A percentile compares a stretch with the other conserved stretches of the same genome.
phyloP scores from a whole-genome alignment of 2,113 vertebrate species.

The Zosterops japonicus region DNA sequence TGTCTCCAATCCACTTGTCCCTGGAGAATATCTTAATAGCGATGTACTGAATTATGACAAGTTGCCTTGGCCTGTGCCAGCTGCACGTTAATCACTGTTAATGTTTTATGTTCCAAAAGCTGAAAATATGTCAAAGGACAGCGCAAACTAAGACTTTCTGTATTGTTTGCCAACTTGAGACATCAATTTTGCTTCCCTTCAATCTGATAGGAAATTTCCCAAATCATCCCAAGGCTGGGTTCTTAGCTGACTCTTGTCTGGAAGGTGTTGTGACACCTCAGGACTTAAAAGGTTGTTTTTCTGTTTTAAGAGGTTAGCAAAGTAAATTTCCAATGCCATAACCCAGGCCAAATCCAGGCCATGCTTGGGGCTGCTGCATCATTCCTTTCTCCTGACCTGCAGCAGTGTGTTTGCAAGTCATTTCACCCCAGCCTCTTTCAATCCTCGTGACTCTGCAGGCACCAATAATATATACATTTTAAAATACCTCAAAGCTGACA shows the following conservation, averaged over 20 bases:
- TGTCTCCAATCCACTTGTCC: not conserved
- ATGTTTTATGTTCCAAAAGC: not conserved
- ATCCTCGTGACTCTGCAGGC: not conserved
- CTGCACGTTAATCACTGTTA: not conserved
- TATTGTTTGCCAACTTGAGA: not conserved
- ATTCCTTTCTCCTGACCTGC: not conserved
- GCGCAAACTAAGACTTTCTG: not conserved
- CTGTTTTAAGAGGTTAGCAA: not conserved
- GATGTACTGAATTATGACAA: not conserved
- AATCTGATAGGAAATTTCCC: not conserved
- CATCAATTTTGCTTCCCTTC: not conserved
- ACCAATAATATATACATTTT: not conserved
- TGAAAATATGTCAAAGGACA: conserved; percentile 27
- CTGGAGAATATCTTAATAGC: not conserved
- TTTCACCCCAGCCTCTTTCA: not conserved
- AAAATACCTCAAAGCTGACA: not conserved
- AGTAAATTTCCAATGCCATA: not conserved
- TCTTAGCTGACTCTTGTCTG: not conserved
- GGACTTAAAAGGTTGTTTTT: not conserved
- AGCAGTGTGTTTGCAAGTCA: not conserved
- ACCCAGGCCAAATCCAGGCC: not conserved
- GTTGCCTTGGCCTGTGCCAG: not conserved
- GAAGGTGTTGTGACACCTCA: not conserved
- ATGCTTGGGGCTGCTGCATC: not conserved
- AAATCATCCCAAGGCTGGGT: not conserved